Evolutionary conservation across 2,113 vertebrate species (phyloP), one percentile per base, ranked within the genome.

Genomic region (Gymnocephalus cernua): DNA sequence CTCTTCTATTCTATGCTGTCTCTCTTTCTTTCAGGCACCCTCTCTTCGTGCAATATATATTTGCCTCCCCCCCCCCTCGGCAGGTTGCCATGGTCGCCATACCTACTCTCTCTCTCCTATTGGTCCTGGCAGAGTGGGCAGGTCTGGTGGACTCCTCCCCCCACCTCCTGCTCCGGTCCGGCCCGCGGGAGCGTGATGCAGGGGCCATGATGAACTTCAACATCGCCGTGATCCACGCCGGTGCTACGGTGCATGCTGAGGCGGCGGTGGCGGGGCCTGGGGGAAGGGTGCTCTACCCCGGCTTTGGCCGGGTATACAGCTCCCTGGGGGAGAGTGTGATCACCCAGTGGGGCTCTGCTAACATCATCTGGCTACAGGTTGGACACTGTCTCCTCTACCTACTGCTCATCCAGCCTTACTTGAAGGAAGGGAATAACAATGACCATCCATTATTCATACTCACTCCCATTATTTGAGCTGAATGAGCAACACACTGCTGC

Each of bases 321-420:
- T 96, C 79, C 91, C 95, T 86, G 82, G 96, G 88, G 85, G 96
- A 97, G 92, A 96, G 94, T 72, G 96, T 97, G 88, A 94, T 97
- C 57, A 95, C 97, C 88, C 94, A 95, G 89, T 95, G 95, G 95
- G 94, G 94, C 87, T 94, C 93, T 21, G 96, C 97, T n/a, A 97
- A 97, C 69, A 95, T 98, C 5, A 95, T 98, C 89, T 96, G 96
- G 82, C 95, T 98, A 87, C 95, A 97, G 92, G 94, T 99, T 86
- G 87, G 93, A 83, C 78, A 79, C 86, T 27, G 65, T 77, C 82
- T 83, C 70, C 83, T 88, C 76, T 64, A 41, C 77, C 54, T 66
- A 63, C 66, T 76, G 82, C 84, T 88, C 82, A 72, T 82, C 91
- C 78, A 81, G 83, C 74, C 58, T 72, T 54, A 76, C 87, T 83